Evolutionary conservation across 2,888 invertebrate species (phyloP), one percentile per base, ranked within the genome.

Genomic region (Romanomermis culicivorax): DNA sequence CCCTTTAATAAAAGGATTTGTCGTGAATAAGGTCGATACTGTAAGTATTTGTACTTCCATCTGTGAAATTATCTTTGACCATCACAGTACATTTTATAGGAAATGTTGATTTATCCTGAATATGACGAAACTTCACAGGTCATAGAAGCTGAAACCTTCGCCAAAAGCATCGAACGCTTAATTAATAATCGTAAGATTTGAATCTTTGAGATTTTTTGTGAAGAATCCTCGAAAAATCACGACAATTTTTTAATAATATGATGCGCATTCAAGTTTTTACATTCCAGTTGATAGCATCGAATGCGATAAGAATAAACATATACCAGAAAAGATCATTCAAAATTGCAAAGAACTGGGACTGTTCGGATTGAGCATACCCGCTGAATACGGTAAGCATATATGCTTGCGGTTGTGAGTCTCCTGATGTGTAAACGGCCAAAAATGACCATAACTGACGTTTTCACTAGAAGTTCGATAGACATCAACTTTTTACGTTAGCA

Each of bases 31-130:
- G 36, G 17, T 36, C 17, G 36, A 36, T 36, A 7, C 36, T 17
- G 36, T 36, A 36, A 36, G 36, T 17, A 36, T 36, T 17, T 36
- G n/a, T n/a, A n/a, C n/a, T n/a, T n/a, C n/a, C n/a, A n/a, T n/a
- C n/a, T n/a, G n/a, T n/a, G n/a, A n/a, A n/a, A n/a, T n/a, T n/a
- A n/a, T n/a, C n/a, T n/a, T n/a, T n/a, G n/a, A n/a, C n/a, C n/a
- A n/a, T n/a, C n/a, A n/a, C n/a, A n/a, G n/a, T n/a, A n/a, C 30
- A 27, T 53, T 42, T 48, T 3, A 61, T 62, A 66, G 67, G 66
- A 66, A 56, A 68, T 68, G 56, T 57, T 68, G 55, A 67, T 66
- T 55, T 67, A 61, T 51, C 67, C 67, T 1, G 67, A 67, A 52
- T 65, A 64, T 57, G 53, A 59, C 3, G 64, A 68, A 48, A 59